These are phyloP conservation scores for Actinia equina DNA, from an alignment of 64 coral and sea anemone species.

Conservation along the genomic window DNA sequence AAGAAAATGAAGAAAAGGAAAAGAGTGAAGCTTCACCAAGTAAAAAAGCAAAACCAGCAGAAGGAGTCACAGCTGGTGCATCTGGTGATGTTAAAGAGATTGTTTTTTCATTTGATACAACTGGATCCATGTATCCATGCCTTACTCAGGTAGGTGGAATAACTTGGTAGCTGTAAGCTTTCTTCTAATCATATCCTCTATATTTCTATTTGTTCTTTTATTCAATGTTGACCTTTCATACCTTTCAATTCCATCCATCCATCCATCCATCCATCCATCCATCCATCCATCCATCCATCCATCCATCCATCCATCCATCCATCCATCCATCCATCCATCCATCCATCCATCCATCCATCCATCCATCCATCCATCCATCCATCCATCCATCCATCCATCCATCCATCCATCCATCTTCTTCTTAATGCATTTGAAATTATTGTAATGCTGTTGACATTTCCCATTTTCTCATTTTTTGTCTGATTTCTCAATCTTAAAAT, in stretches of 20 bases:
- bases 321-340: no score
- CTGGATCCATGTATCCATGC: conserved; percentile 99
- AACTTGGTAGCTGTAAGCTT: no score
- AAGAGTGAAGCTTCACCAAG: conserved; percentile 30
- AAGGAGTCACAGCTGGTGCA: neutral
- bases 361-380: no score
- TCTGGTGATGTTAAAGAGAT: conserved; percentile 82
- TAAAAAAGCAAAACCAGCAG: conserved; percentile 67
- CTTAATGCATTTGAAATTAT: no score
- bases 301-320: no score
- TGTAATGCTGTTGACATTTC: neutral
- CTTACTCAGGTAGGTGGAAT: conserved; percentile 81
- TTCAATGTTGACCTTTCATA: no score
- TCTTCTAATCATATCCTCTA: neutral
- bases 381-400: no score
- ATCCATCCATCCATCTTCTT: no score
- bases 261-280: no score
- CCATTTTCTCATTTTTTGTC: neutral
- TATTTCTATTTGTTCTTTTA: neutral
- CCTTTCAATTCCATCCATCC: no score
- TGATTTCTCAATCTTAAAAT: neutral
- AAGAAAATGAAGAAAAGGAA: conserved; percentile 27
- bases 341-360: no score
- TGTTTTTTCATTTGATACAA: conserved; percentile 99
- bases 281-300: neutral